Evolutionary conservation across 2,888 invertebrate species (phyloP).

Genomic region (Margaritifera margaritifera): DNA sequence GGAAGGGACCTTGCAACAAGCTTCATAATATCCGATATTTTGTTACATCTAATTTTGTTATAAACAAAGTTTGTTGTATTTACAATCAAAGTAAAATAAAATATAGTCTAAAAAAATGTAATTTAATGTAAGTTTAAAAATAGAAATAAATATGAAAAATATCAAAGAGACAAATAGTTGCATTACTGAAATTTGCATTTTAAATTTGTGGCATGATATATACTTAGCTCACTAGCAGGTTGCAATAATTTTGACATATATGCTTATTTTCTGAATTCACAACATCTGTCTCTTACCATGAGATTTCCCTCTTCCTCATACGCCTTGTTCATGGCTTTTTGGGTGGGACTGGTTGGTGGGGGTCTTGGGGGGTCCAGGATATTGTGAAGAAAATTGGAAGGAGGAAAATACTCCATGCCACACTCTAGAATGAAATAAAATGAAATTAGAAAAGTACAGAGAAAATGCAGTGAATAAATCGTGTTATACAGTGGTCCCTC

Average conservation of each 20-base stretch:
- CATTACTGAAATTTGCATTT: background rate
- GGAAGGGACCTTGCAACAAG: too few species aligned
- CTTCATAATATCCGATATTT: too few species aligned
- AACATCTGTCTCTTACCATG: slow-evolving; percentile 32
- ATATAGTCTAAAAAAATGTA: too few species aligned
- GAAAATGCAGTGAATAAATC: slow-evolving; percentile 8
- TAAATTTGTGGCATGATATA: background rate
- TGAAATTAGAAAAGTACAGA: background rate
- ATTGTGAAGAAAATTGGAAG: slow-evolving; percentile 61
- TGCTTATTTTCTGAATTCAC: background rate
- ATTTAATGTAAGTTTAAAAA: too few species aligned
- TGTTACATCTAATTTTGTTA: too few species aligned
- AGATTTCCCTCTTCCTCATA: slow-evolving; percentile 52
- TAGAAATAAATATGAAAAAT: slow-evolving; percentile 3
- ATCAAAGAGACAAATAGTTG: slow-evolving; percentile 1
- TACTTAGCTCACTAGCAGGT: background rate
- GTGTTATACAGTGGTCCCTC: background rate
- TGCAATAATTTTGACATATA: too few species aligned
- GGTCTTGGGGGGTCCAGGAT: slow-evolving; percentile 52
- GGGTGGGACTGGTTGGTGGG: slow-evolving; percentile 13
- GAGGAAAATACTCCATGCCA: slow-evolving; percentile 62
- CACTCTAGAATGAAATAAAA: slow-evolving; percentile 45
- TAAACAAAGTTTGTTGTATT: too few species aligned
- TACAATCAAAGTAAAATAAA: too few species aligned
- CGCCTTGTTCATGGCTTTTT: slow-evolving; percentile 31